Evolutionary conservation across 1,140 invertebrate genomes (phyloP).

Genomic region (Aricia agestis): DNA sequence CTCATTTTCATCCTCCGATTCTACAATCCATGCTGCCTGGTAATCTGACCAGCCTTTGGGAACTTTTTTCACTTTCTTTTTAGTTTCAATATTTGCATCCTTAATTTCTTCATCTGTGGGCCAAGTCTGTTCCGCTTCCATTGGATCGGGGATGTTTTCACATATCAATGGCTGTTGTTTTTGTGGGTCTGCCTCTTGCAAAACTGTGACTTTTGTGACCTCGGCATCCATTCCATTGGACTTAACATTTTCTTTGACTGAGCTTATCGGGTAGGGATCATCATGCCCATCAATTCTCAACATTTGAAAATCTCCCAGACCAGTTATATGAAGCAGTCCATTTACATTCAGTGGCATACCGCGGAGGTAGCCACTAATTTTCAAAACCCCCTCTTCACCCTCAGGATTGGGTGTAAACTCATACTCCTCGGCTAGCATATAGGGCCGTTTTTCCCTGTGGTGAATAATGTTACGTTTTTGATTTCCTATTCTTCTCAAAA

Average conservation of each 20-base stretch:
- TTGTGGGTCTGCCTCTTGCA: conserved; percentile 81
- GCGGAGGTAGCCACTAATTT: conserved; percentile 90
- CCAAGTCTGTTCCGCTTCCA: conserved; percentile 98
- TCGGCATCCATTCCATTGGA: conserved; percentile 59
- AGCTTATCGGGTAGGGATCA: conserved; percentile 86
- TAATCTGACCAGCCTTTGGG: conserved; percentile 97
- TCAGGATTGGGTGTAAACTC: conserved; percentile 80
- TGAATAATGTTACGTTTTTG: conserved; percentile 86
- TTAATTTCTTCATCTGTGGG: conserved; percentile 93
- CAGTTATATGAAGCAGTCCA: conserved; percentile 91
- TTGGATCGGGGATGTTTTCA: conserved; percentile 91
- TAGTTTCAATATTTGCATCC: conserved; percentile 81
- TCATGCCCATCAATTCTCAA: conserved; percentile 83
- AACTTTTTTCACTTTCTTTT: conserved; percentile 86
- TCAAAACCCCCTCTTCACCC: conserved; percentile 83
- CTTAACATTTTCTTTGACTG: conserved; percentile 63
- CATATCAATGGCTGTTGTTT: conserved; percentile 86
- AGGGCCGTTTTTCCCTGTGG: conserved; percentile 86
- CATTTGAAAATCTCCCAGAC: conserved; percentile 95
- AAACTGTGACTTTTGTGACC: conserved; percentile 66
- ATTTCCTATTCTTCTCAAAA: conserved; percentile 86
- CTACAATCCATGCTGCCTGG: conserved; percentile 95
- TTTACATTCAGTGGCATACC: conserved; percentile 90
- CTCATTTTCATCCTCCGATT: conserved; percentile 72
- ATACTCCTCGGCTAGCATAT: conserved; percentile 88